These are phyloP conservation scores for Pogonomyrmex californicus DNA, from an alignment of 1,140 invertebrate species.

Conservation along the genomic window DNA sequence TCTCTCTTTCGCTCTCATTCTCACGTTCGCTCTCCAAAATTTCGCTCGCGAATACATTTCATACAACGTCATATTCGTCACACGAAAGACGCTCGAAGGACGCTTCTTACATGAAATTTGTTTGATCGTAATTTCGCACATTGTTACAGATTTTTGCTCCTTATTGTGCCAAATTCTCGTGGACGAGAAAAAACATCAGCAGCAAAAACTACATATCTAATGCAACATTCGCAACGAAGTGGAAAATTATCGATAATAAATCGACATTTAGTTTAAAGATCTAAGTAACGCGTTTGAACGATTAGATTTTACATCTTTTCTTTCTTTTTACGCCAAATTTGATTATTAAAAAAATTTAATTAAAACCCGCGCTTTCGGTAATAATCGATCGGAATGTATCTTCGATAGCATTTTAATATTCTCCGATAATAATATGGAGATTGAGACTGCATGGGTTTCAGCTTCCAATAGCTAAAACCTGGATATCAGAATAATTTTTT, in stretches of 20 bases:
- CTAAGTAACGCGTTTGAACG: not conserved
- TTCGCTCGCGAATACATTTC: conserved; percentile 5
- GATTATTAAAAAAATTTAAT: conserved; percentile 58
- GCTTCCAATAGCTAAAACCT: conserved; percentile 50
- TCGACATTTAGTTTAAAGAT: not conserved
- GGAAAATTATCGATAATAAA: conserved; percentile 31
- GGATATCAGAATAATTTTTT: conserved; percentile 43
- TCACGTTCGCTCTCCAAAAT: conserved; percentile 13
- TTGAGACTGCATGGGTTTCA: conserved; percentile 14
- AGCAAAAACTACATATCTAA: not conserved
- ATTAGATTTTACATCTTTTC: conserved; percentile 22
- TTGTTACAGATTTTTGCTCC: not conserved
- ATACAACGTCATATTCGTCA: conserved; percentile 18
- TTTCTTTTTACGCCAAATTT: conserved; percentile 5
- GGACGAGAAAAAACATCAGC: not conserved
- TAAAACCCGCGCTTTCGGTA: conserved; percentile 35
- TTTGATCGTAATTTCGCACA: conserved; percentile 4
- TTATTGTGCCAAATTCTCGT: not conserved
- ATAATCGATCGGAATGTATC: conserved; percentile 54
- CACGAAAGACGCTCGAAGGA: conserved; percentile 39
- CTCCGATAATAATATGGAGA: conserved; percentile 52
- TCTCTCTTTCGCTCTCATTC: not conserved
- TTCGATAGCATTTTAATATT: conserved; percentile 63
- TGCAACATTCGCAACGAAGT: conserved; percentile 15
- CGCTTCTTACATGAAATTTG: conserved; percentile 4